phyloP scores from a whole-genome alignment of 2,113 vertebrate genomes.

The Asarcornis scutulata region DNA sequence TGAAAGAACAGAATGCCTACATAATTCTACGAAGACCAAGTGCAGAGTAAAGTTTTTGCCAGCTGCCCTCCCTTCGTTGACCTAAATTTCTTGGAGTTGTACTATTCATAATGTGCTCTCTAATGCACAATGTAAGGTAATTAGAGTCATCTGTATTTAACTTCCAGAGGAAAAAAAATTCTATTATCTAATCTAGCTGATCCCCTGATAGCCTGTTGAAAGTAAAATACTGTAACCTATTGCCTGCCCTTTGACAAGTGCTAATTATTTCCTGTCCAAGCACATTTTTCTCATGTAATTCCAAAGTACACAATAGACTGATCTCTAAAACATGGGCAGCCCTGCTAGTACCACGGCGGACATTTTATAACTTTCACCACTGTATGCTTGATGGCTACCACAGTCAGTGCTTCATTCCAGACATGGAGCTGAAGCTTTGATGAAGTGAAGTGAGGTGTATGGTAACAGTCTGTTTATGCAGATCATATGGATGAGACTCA shows the following conservation, averaged over 20 bases:
- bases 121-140: slow-evolving; percentile 71
- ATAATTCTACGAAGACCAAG: background rate
- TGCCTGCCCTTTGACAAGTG: slow-evolving; percentile 82
- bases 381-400: slow-evolving; percentile 69
- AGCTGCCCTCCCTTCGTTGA: slow-evolving; percentile 18
- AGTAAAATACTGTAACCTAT: slow-evolving; percentile 82
- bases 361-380: slow-evolving; percentile 88
- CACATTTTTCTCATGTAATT: slow-evolving; percentile 76
- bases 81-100: slow-evolving; percentile 67
- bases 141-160: slow-evolving; percentile 79
- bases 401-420: slow-evolving; percentile 72
- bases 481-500: slow-evolving; percentile 76
- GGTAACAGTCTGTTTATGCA: slow-evolving; percentile 83
- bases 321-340: slow-evolving; percentile 60
- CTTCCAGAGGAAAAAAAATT: slow-evolving; percentile 69
- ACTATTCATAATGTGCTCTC: slow-evolving; percentile 64
- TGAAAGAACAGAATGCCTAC: background rate
- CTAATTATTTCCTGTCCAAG: slow-evolving; percentile 88
- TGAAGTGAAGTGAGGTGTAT: slow-evolving; percentile 75
- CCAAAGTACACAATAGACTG: slow-evolving; percentile 73
- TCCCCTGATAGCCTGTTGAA: slow-evolving; percentile 79
- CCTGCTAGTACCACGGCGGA: slow-evolving; percentile 25
- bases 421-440: slow-evolving; percentile 76
- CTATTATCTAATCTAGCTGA: slow-evolving; percentile 82
- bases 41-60: background rate